A percentile compares a stretch with the other conserved stretches of the same genome.
Conservation (phyloP, 1,140 invertebrate species). For the Reticulitermes speratus region DNA sequence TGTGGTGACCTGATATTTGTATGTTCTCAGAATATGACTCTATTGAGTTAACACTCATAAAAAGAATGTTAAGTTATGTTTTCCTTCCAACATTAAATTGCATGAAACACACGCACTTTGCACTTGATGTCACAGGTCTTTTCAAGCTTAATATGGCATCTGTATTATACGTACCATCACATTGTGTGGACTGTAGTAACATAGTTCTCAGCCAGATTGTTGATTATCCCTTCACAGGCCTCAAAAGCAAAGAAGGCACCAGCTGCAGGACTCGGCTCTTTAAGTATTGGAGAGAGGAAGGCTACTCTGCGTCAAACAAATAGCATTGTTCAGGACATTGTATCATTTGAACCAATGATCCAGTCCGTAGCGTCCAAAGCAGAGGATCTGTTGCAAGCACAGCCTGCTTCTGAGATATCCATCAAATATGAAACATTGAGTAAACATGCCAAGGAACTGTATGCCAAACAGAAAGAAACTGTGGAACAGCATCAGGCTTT, state of each 20-base stretch:
- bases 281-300: slow-evolving; percentile 73
- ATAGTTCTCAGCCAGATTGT: too few species aligned
- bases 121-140: too few species aligned
- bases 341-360: slow-evolving; percentile 93
- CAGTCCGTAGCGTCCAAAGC: slow-evolving; percentile 89
- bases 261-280: slow-evolving; percentile 25
- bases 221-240: slow-evolving; percentile 42
- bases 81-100: too few species aligned
- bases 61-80: too few species aligned
- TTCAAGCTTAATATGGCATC: too few species aligned
- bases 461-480: slow-evolving; percentile 87
- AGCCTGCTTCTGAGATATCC: slow-evolving; percentile 83
- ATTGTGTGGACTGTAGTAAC: too few species aligned
- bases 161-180: too few species aligned
- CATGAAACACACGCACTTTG: too few species aligned
- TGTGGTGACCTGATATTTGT: too few species aligned
- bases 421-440: slow-evolving; percentile 86
- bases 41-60: too few species aligned
- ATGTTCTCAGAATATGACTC: too few species aligned
- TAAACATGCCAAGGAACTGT: slow-evolving; percentile 85
- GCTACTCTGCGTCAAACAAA: slow-evolving; percentile 87
- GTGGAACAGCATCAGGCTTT: slow-evolving; percentile 88
- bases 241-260: slow-evolving; percentile 69
- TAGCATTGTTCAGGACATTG: slow-evolving; percentile 92
- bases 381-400: slow-evolving; percentile 81